Percentiles rank a stretch among this genome's conserved stretches.
These are phyloP conservation scores for Tanypteryx hageni DNA, from an alignment of 2,888 invertebrate genomes.

Conservation along the genomic window DNA sequence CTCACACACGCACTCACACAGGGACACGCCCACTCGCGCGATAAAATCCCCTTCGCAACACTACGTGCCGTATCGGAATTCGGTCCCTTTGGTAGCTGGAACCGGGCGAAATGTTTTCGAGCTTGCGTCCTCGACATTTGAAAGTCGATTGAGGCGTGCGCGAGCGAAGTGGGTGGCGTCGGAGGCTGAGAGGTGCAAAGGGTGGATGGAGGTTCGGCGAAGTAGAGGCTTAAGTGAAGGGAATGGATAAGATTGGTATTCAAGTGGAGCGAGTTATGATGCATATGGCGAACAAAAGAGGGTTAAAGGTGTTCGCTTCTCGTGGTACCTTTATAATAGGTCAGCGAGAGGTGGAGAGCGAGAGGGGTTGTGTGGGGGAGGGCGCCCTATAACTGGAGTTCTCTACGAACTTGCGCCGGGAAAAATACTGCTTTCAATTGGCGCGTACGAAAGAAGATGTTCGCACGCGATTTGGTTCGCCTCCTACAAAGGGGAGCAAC, in stretches of 20 bases:
- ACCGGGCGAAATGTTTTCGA: not conserved
- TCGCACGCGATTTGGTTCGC: slow-evolving; percentile 19
- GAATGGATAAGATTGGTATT: too few relatives aligned
- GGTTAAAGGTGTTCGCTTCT: not conserved
- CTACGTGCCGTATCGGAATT: not conserved
- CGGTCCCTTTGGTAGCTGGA: not conserved
- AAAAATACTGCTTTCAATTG: slow-evolving; percentile 14
- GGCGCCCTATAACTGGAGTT: not conserved
- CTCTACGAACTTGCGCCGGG: not conserved
- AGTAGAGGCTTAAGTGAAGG: too few relatives aligned
- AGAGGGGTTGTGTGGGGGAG: not conserved
- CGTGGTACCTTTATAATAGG: not conserved
- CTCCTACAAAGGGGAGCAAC: not conserved
- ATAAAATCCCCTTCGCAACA: too few relatives aligned
- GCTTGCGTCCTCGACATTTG: slow-evolving; percentile 28
- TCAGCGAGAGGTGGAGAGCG: not conserved
- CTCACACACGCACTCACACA: not conserved
- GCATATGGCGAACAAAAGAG: not conserved
- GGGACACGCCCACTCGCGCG: not conserved
- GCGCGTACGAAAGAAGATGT: not conserved
- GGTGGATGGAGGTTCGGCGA: too few relatives aligned
- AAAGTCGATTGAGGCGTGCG: slow-evolving; percentile 11
- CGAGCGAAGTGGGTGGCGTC: not conserved
- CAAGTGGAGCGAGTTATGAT: too few relatives aligned
- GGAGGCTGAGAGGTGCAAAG: not conserved